A percentile compares a stretch with the other conserved stretches of the same genome.
Conservation (phyloP, 2,113 vertebrate species). For the Malurus elegans region DNA sequence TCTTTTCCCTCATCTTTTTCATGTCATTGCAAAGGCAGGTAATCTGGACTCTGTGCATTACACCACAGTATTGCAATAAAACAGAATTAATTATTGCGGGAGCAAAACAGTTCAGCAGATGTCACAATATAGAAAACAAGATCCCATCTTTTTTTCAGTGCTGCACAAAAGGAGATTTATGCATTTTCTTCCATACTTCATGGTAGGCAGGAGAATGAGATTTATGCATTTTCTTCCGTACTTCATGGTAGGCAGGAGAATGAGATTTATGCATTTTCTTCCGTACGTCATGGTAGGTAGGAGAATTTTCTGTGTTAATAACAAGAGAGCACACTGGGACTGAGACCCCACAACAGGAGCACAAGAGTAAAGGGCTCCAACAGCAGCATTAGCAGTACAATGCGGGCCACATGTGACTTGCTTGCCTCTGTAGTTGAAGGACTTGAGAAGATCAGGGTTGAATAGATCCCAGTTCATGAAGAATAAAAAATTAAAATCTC, state of each 20-base stretch:
- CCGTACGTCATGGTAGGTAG: neutral
- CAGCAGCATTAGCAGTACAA: neutral
- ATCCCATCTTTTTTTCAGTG: neutral
- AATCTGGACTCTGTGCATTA: neutral
- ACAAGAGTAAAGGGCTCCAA: neutral
- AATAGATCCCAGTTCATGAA: neutral
- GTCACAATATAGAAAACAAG: neutral
- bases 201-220: neutral
- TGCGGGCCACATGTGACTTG: neutral
- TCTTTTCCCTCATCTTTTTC: neutral
- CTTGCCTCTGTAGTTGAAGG: neutral
- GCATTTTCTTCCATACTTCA: neutral
- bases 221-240: neutral
- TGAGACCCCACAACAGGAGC: rapidly evolving
- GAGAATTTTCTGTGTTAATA: neutral
- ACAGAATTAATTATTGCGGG: neutral
- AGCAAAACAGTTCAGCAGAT: neutral
- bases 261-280: neutral
- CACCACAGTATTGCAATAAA: neutral
- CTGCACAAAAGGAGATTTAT: neutral
- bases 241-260: neutral
- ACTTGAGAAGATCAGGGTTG: neutral
- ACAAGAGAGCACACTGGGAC: neutral
- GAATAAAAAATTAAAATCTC: neutral
- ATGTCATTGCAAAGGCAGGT: neutral